Percentiles rank a stretch among this genome's conserved stretches.
Conservation (phyloP, 2,113 vertebrate species). For the Oncorhynchus mykiss region DNA sequence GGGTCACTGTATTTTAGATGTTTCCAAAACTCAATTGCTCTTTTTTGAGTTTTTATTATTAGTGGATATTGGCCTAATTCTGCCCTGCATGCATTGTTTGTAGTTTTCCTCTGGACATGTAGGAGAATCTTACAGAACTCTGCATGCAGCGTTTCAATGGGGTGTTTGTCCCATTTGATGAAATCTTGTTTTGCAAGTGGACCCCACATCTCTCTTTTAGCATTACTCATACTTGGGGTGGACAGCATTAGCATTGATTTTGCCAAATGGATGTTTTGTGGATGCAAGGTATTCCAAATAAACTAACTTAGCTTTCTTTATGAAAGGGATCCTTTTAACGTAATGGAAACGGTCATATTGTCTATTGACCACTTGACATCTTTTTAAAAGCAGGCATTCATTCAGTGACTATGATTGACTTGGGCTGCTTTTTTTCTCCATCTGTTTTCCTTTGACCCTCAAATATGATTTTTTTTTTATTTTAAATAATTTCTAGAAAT, state of each 20-base stretch:
- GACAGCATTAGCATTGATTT: not conserved
- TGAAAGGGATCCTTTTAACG: not conserved
- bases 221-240: not conserved
- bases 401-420: constrained; percentile 27
- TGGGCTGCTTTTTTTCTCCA: constrained; percentile 20
- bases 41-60: too few relatives aligned
- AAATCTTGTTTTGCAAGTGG: too few relatives aligned
- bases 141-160: too few relatives aligned
- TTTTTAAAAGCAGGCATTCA: constrained; percentile 31
- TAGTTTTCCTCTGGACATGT: too few relatives aligned
- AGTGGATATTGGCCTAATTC: too few relatives aligned
- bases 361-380: not conserved
- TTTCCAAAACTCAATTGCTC: too few relatives aligned
- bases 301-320: not conserved
- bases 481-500: not conserved
- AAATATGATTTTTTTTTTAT: constrained; percentile 5
- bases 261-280: not conserved
- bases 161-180: too few relatives aligned
- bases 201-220: too few relatives aligned
- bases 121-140: too few relatives aligned
- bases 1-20: too few relatives aligned
- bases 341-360: not conserved
- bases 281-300: not conserved
- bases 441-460: constrained; percentile 34
- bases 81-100: too few relatives aligned